These are phyloP conservation scores for Meda fulgida DNA, from an alignment of 2,797 vertebrate genomes.

Conservation along the genomic window DNA sequence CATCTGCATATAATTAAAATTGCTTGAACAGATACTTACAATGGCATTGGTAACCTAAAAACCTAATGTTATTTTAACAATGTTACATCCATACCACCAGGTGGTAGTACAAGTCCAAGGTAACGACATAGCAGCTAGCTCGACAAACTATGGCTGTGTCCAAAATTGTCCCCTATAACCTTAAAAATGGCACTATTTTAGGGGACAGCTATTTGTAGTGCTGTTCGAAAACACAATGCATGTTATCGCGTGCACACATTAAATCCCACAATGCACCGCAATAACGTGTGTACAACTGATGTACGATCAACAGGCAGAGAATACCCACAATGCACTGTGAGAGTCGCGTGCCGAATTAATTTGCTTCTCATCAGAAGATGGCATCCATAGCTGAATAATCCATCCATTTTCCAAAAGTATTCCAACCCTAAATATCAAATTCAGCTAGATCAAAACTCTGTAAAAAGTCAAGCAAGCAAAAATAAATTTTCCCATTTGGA, in stretches of 20 bases:
- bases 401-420: neutral
- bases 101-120: neutral
- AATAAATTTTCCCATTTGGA: neutral
- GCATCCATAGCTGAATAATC: neutral
- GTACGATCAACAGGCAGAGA: no score
- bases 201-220: neutral
- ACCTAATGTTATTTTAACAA: neutral
- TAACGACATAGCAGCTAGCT: neutral
- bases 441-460: neutral
- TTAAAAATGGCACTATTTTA: neutral
- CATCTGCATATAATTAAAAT: neutral
- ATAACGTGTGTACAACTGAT: no score
- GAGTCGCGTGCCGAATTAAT: accelerated
- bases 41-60: neutral
- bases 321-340: neutral
- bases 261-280: no score
- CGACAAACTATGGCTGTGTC: neutral
- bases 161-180: neutral
- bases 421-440: neutral
- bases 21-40: neutral
- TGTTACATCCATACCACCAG: neutral
- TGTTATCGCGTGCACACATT: neutral
- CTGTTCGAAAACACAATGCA: neutral
- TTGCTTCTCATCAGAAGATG: neutral
- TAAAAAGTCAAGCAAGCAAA: neutral